Conservation (phyloP, 2,888 invertebrate species). For the Mechanitis messenoides region DNA sequence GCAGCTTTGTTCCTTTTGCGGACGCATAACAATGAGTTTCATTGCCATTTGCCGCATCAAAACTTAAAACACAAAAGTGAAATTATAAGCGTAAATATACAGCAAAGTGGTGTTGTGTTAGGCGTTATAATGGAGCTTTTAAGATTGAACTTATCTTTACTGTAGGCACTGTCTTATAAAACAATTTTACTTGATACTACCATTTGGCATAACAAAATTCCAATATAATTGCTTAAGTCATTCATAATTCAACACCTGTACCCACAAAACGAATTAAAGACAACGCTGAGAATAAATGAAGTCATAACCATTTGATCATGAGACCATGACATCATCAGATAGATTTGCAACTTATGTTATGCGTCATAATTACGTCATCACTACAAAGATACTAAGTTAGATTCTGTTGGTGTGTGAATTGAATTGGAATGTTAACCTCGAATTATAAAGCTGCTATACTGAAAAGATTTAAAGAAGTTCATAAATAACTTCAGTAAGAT, state of each 20-base stretch:
- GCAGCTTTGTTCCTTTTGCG: slow-evolving; percentile 17
- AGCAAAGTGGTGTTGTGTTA: background rate
- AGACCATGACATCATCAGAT: slow-evolving; percentile 22
- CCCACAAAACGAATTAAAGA: too few species aligned
- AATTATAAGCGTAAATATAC: slow-evolving; percentile 6
- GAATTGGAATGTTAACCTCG: background rate
- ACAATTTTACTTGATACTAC: too few species aligned
- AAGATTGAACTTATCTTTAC: too few species aligned
- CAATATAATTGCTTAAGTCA: too few species aligned
- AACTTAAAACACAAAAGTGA: slow-evolving; percentile 10
- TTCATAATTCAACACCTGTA: too few species aligned
- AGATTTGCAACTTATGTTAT: slow-evolving; percentile 14
- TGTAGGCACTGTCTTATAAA: too few species aligned
- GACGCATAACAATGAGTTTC: slow-evolving; percentile 17
- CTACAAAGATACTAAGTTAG: slow-evolving; percentile 1
- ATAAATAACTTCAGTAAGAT: too few species aligned
- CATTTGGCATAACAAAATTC: too few species aligned
- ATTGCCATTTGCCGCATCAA: slow-evolving; percentile 15
- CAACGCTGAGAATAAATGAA: too few species aligned
- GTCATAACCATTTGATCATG: background rate
- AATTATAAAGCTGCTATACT: background rate
- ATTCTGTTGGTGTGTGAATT: slow-evolving; percentile 1
- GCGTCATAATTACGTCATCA: slow-evolving; percentile 18
- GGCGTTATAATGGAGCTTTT: background rate
- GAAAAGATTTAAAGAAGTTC: too few species aligned